Evolutionary conservation across 2,797 vertebrate species (phyloP).

Genomic region (Muraenolepis orangiensis): DNA sequence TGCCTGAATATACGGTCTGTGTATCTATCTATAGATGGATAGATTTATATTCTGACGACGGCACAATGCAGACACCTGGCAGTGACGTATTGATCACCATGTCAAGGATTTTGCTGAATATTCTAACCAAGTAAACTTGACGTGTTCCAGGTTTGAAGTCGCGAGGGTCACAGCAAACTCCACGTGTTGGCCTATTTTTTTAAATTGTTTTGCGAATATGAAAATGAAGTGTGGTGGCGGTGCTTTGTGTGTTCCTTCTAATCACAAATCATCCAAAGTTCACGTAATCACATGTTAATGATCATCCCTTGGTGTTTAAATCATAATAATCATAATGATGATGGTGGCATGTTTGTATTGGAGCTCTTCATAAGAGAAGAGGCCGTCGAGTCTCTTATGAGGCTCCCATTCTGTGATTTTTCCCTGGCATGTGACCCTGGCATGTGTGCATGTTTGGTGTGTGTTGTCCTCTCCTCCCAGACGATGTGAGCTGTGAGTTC

Average conservation of each 20-base stretch:
- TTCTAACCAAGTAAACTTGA: background rate
- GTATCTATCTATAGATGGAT: no score
- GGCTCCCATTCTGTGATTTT: constrained; percentile 40
- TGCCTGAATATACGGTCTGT: background rate
- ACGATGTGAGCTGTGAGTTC: constrained; percentile 74
- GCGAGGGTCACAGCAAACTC: no score
- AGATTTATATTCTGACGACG: no score
- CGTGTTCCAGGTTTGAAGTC: background rate
- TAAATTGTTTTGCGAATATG: background rate
- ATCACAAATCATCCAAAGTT: constrained; percentile 7
- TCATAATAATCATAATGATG: no score
- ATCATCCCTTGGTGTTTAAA: constrained; percentile 10
- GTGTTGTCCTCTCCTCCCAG: constrained; percentile 57
- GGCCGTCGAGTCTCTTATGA: constrained; percentile 40
- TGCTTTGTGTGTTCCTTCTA: background rate
- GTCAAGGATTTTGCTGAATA: background rate
- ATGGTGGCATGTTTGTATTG: constrained; percentile 49
- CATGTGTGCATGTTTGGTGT: constrained; percentile 65
- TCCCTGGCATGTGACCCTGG: constrained; percentile 66
- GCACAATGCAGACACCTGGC: no score
- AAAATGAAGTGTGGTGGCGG: background rate
- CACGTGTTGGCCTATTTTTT: no score
- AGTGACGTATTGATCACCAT: background rate
- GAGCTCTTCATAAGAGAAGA: constrained; percentile 35
- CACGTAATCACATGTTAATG: constrained; percentile 28